A percentile compares a stretch with the other conserved stretches of the same genome.
Evolutionary conservation across 2,797 vertebrate species (phyloP).

Genomic region (Eremophila alpestris): DNA sequence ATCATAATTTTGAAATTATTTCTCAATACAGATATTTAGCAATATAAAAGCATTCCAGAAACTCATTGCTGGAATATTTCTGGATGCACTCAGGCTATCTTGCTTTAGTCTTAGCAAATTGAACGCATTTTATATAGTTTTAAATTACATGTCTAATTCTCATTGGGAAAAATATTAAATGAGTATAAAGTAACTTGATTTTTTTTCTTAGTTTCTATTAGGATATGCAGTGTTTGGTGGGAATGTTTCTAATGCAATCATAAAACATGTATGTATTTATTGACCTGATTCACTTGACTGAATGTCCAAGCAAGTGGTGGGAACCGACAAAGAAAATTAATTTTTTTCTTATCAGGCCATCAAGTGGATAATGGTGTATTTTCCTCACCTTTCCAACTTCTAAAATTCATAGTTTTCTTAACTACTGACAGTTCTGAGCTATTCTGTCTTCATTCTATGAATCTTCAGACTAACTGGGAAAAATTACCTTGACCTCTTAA

Average conservation of each 20-base stretch:
- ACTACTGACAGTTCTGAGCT: not conserved
- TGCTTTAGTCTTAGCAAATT: not conserved
- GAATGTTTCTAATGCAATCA: not conserved
- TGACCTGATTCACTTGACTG: rapidly evolving
- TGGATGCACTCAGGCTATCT: not conserved
- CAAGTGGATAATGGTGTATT: not conserved
- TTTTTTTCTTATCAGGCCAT: not conserved
- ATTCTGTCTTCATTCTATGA: not conserved
- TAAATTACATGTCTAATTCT: not conserved
- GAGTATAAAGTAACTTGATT: not conserved
- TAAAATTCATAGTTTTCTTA: not conserved
- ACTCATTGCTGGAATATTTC: not conserved
- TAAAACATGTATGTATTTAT: not conserved
- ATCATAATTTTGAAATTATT: not conserved
- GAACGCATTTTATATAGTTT: not conserved
- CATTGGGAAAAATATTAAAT: not conserved
- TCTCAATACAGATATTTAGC: not conserved
- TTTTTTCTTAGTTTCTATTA: not conserved
- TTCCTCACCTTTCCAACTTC: not conserved
- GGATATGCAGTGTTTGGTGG: not conserved
- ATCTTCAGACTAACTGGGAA: not conserved
- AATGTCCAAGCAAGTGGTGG: not conserved
- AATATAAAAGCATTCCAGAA: not conserved
- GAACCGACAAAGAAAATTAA: not conserved
- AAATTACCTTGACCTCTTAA: not conserved